Evolutionary conservation across 2,797 vertebrate species (phyloP), one percentile per base, ranked within the genome.

Genomic region (Melanotaenia trifasciata): DNA sequence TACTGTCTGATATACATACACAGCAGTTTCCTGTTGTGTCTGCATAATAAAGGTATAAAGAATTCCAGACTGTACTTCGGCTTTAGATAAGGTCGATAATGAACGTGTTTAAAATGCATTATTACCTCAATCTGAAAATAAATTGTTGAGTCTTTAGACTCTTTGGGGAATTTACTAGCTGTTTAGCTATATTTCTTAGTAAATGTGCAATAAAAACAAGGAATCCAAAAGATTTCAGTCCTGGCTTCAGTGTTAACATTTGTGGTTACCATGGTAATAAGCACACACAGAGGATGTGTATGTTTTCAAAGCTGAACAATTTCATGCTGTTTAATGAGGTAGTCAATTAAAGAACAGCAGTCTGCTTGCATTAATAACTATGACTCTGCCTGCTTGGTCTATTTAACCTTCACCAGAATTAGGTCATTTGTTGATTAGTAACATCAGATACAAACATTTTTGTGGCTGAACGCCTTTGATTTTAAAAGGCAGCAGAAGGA

Each of bases 1-100:
- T 74, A 45, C 67, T 69, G 79, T 79, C 70, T 83, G 66, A 74
- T 74, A 60, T 79, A 65, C 70, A 73, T 13, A 28, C 47, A 66
- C 63, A 75, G 54, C 67, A 65, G 51, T 40, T 65, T 64, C 36
- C 20, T 32, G 35, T 68, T 66, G 72, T 60, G 20, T 67, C 61
- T 84, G 67, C 50, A 80, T 76, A 57, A 70, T 65, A 64, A 74
- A 60, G 43, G 24, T 64, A 24, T 24, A 47, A 75, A 72, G 72
- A 5, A 78, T 28, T 72, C 36, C 9, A 51, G 9, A 53, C 16
- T 26, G 11, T 26, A 16, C 28, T 38, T 40, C 26, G 40, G 33
- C 58, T 67, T 67, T 26, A 47, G 11, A 65, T 14, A 33, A 51
- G 9, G 33, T 56, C 8, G 35, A 43, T 22, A 20, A 12, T 45